Percentiles rank a stretch among this genome's conserved stretches.
These are phyloP conservation scores for Yponomeuta sedellus DNA, from an alignment of 2,888 invertebrate species.

Conservation along the genomic window DNA sequence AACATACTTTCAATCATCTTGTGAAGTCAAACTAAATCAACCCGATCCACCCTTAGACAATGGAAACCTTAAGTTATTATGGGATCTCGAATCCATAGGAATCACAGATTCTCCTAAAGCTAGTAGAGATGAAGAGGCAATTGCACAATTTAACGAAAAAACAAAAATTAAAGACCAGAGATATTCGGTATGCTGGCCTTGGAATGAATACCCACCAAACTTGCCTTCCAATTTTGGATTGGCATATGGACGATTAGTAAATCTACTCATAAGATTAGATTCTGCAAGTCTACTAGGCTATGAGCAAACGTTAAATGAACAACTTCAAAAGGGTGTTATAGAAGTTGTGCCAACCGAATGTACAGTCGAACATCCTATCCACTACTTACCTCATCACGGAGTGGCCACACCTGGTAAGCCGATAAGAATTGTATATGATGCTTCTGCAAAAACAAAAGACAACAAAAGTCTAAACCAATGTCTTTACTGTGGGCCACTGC, in stretches of 20 bases:
- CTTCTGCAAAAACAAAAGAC: too few species aligned
- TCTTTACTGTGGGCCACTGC: slow-evolving; percentile 24
- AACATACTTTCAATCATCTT: slow-evolving; percentile 10
- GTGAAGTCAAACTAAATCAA: background rate
- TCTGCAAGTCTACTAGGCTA: background rate
- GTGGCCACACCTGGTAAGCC: background rate
- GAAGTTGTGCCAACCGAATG: background rate
- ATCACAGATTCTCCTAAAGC: slow-evolving; percentile 7
- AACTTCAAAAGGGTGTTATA: background rate
- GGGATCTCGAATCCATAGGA: slow-evolving; percentile 13
- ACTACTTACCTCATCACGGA: slow-evolving; percentile 9
- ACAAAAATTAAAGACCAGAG: background rate
- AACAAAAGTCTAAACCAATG: slow-evolving; percentile 28
- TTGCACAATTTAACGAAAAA: background rate
- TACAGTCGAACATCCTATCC: background rate
- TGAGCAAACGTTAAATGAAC: background rate
- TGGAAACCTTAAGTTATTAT: too few species aligned
- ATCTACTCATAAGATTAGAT: slow-evolving; percentile 11
- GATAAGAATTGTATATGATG: slow-evolving; percentile 26
- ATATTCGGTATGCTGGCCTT: slow-evolving; percentile 5
- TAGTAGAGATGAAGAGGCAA: background rate
- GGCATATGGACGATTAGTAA: background rate
- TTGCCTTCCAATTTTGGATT: background rate
- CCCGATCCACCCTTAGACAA: too few species aligned
- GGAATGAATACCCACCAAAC: background rate